Evolutionary conservation across 2,888 invertebrate genomes (phyloP).

Genomic region (Noctuana brunneofusca): DNA sequence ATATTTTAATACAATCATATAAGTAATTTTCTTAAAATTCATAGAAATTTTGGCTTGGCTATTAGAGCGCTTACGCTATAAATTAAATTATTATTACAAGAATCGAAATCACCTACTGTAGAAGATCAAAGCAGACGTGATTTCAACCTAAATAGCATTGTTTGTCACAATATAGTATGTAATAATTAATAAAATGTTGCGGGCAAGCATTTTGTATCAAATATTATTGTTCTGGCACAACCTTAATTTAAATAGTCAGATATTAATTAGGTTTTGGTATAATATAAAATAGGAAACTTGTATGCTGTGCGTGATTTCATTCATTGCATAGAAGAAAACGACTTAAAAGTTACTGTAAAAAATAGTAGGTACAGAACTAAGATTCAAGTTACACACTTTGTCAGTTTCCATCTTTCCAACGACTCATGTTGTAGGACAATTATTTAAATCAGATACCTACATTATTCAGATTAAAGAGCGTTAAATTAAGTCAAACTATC

Average conservation of each 20-base stretch:
- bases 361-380: neutral
- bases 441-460: too few relatives aligned
- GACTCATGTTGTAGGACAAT: too few relatives aligned
- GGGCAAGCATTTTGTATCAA: constrained; percentile 6
- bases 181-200: neutral
- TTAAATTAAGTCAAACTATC: too few relatives aligned
- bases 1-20: neutral
- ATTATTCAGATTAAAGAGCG: too few relatives aligned
- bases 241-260: neutral
- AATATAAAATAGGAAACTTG: constrained; percentile 7
- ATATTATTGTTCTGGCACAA: constrained; percentile 29
- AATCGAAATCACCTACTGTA: neutral
- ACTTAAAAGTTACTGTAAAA: neutral
- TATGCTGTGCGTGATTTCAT: constrained; percentile 27
- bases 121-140: neutral
- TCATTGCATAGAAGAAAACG: neutral
- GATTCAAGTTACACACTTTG: too few relatives aligned
- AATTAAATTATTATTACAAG: constrained; percentile 14
- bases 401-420: too few relatives aligned
- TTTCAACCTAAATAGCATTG: neutral
- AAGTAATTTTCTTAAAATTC: neutral
- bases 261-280: neutral
- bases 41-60: constrained; percentile 3
- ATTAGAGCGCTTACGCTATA: constrained; percentile 4
- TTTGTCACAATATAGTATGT: neutral